These are phyloP conservation scores for Lysandra coridon DNA, from an alignment of 2,888 invertebrate genomes.

Conservation along the genomic window DNA sequence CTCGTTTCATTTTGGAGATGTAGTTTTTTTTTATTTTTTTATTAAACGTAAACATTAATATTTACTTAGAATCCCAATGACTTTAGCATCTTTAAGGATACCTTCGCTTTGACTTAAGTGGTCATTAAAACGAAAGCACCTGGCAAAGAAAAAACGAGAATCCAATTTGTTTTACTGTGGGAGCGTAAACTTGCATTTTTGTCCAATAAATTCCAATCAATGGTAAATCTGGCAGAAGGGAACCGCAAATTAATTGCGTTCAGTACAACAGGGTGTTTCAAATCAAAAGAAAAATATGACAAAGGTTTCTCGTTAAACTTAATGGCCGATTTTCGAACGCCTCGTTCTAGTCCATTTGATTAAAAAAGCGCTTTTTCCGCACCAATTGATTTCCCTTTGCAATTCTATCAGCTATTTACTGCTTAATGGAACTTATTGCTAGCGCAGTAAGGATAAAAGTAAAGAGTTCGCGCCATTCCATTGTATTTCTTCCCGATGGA, in stretches of 20 bases:
- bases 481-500: constrained; percentile 28
- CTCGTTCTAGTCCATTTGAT: constrained; percentile 72
- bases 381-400: constrained; percentile 69
- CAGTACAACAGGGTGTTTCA: constrained; percentile 50
- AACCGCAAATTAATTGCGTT: constrained; percentile 45
- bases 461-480: constrained; percentile 20
- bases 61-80: background rate
- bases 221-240: constrained; percentile 30
- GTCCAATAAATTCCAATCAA: constrained; percentile 34
- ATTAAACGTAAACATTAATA: background rate
- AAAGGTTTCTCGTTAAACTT: constrained; percentile 71
- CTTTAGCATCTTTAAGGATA: background rate
- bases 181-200: constrained; percentile 12
- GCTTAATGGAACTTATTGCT: constrained; percentile 44
- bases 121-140: constrained; percentile 16
- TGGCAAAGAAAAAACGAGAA: constrained; percentile 10
- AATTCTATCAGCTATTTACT: constrained; percentile 52
- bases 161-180: constrained; percentile 21
- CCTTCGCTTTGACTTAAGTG: background rate
- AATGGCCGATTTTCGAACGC: constrained; percentile 67
- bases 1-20: constrained; percentile 25
- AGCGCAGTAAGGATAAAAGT: constrained; percentile 30
- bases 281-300: constrained; percentile 75
- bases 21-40: constrained; percentile 16
- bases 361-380: constrained; percentile 68